A percentile compares a stretch with the other conserved stretches of the same genome.
These are phyloP conservation scores for Ectemnius lituratus DNA, from an alignment of 2,888 invertebrate species.

Conservation along the genomic window DNA sequence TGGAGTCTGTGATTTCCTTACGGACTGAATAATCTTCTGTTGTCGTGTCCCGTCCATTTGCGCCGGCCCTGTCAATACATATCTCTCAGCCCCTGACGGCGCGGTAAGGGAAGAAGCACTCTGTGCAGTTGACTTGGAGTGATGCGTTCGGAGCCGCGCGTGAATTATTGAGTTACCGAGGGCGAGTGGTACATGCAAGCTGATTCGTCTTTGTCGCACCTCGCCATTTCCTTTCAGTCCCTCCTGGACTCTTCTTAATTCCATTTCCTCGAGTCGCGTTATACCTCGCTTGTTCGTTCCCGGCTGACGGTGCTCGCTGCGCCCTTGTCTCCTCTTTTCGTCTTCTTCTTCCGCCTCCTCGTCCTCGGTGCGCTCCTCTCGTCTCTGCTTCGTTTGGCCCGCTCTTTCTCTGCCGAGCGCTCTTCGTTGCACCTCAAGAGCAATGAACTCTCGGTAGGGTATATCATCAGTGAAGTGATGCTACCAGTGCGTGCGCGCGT, in stretches of 20 bases:
- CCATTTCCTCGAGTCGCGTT: conserved; percentile 31
- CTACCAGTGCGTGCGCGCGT: conserved; percentile 64
- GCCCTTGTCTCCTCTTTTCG: conserved; percentile 17
- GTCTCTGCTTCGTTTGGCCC: conserved; percentile 5
- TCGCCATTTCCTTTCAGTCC: conserved; percentile 30
- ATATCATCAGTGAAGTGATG: conserved; percentile 75
- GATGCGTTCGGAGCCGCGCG: conserved; percentile 59
- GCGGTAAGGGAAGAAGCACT: conserved; percentile 37
- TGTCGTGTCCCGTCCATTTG: conserved; percentile 17
- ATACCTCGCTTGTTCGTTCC: conserved; percentile 40
- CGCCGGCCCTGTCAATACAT: conserved; percentile 47
- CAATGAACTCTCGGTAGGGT: conserved; percentile 76
- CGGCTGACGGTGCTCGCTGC: neutral
- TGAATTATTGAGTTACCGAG: conserved; percentile 69
- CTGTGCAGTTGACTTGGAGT: conserved; percentile 39
- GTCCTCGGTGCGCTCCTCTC: conserved; percentile 33
- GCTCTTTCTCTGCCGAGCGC: conserved; percentile 47
- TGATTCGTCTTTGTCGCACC: conserved; percentile 43
- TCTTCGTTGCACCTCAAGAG: conserved; percentile 70
- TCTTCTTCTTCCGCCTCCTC: conserved; percentile 39
- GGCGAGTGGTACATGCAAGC: conserved; percentile 61
- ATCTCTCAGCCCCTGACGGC: neutral
- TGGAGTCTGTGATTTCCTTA: neutral
- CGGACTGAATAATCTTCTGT: conserved; percentile 24
- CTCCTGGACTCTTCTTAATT: conserved; percentile 38